These are phyloP conservation scores for Anolis carolinensis DNA, from an alignment of 2,113 vertebrate species.

Conservation along the genomic window DNA sequence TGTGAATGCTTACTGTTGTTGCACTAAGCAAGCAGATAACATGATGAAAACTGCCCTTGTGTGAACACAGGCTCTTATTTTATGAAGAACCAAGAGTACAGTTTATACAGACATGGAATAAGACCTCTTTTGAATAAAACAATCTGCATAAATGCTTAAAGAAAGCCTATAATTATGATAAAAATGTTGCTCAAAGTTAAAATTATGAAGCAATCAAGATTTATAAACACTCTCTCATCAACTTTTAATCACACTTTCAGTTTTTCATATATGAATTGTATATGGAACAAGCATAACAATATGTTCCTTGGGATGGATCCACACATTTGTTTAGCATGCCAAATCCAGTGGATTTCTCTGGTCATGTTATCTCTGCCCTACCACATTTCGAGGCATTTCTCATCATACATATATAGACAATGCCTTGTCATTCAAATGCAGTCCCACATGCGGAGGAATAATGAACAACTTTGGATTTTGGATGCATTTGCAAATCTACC, in stretches of 20 bases:
- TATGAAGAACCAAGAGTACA: constrained; percentile 79
- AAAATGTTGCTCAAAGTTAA: constrained; percentile 89
- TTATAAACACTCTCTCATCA: constrained; percentile 86
- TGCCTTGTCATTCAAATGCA: rapidly evolving
- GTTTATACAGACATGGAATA: constrained; percentile 82
- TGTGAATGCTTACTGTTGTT: constrained; percentile 23
- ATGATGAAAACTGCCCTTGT: constrained; percentile 35
- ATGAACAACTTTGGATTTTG: neutral
- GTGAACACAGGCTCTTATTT: constrained; percentile 74
- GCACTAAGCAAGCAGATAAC: neutral
- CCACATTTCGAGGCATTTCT: neutral
- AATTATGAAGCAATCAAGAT: constrained; percentile 90
- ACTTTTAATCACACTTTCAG: constrained; percentile 85
- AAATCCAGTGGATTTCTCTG: constrained; percentile 11
- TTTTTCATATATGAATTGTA: constrained; percentile 80
- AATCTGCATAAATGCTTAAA: constrained; percentile 87
- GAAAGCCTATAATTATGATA: constrained; percentile 89
- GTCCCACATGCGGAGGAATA: neutral
- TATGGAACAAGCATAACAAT: constrained; percentile 78
- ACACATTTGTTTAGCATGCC: neutral
- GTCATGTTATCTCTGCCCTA: neutral
- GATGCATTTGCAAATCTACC: neutral
- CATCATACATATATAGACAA: constrained; percentile 7
- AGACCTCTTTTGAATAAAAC: constrained; percentile 83
- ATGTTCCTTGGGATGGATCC: constrained; percentile 55